Evolutionary conservation across 2,113 vertebrate genomes (phyloP).

Genomic region (Eidolon helvum): DNA sequence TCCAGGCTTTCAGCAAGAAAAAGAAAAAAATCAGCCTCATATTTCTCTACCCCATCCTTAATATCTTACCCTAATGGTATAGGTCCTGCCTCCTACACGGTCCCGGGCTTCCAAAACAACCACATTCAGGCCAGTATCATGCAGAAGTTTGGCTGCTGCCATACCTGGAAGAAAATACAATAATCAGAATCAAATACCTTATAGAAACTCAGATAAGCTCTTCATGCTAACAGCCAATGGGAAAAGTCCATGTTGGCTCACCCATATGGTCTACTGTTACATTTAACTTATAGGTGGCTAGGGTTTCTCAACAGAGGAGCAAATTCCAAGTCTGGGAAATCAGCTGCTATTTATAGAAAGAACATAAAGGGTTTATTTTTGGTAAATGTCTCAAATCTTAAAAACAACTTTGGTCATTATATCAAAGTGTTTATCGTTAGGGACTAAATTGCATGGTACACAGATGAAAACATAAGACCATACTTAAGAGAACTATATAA

Average conservation of each 20-base stretch:
- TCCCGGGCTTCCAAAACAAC: conserved; percentile 94
- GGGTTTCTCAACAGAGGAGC: not conserved
- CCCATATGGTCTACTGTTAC: not conserved
- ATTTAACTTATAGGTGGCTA: not conserved
- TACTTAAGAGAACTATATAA: not conserved
- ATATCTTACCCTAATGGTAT: conserved; percentile 89
- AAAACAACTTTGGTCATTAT: not conserved
- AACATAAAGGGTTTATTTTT: not conserved
- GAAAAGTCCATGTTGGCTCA: not conserved
- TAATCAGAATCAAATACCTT: conserved; percentile 19
- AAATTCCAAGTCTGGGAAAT: not conserved
- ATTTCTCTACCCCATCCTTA: not conserved
- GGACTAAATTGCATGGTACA: not conserved
- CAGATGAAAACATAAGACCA: not conserved
- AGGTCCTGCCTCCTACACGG: conserved; percentile 96
- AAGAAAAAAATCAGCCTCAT: not conserved
- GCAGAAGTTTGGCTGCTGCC: conserved; percentile 93
- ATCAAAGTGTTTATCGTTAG: not conserved
- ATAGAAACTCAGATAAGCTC: not conserved
- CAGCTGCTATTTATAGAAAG: conserved; percentile 22
- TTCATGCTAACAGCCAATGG: not conserved
- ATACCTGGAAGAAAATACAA: conserved; percentile 86
- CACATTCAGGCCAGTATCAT: conserved; percentile 90
- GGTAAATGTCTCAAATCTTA: not conserved
- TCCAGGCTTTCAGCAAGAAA: not conserved